Evolutionary conservation across 2,797 vertebrate genomes (phyloP).

Genomic region (Craterocephalus amniculus): DNA sequence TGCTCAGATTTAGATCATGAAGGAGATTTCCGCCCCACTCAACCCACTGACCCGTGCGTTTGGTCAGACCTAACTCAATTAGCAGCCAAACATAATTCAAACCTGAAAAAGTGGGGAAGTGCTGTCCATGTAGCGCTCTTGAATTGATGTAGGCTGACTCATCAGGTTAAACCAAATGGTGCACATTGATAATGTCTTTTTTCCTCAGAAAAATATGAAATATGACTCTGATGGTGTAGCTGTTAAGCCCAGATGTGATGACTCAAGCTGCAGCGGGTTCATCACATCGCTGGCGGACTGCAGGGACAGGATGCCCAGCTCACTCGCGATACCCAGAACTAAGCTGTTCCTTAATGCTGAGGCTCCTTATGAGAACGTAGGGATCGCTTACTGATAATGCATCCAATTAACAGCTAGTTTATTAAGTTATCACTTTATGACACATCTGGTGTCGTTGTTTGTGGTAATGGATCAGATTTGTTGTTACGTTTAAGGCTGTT

Average conservation of each 20-base stretch:
- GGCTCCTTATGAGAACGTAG: too few species aligned
- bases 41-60: constrained; percentile 2
- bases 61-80: neutral
- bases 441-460: neutral
- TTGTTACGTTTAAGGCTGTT: neutral
- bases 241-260: neutral
- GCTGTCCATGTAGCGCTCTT: too few species aligned
- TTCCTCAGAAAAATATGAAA: neutral
- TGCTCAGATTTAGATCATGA: neutral
- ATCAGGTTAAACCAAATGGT: neutral
- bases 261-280: too few species aligned
- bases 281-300: too few species aligned
- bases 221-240: neutral
- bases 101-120: neutral
- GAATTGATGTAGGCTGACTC: neutral
- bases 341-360: too few species aligned
- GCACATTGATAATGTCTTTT: neutral
- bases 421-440: neutral
- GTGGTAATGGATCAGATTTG: neutral
- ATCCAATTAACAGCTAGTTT: neutral
- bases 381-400: too few species aligned
- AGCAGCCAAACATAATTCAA: neutral
- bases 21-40: neutral
- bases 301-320: too few species aligned
- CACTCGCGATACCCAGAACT: too few species aligned